These are phyloP conservation scores for Macrotrachela quadricornifera DNA, from an alignment of 1,140 invertebrate genomes.

Conservation along the genomic window DNA sequence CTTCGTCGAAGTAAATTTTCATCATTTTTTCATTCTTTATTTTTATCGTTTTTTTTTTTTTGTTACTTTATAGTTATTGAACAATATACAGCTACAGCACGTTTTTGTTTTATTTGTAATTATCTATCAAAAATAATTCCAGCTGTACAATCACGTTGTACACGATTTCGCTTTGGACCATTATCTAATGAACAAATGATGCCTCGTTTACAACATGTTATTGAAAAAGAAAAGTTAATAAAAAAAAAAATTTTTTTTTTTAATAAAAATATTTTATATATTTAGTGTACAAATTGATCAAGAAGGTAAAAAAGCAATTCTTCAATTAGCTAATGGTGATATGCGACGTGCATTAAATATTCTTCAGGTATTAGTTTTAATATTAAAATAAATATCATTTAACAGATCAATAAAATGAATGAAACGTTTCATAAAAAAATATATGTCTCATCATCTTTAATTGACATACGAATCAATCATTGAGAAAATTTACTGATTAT, in stretches of 20 bases:
- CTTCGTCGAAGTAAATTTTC: constrained; percentile 60
- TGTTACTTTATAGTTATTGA: constrained; percentile 59
- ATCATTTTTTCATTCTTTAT: not conserved
- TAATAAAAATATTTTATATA: constrained; percentile 12
- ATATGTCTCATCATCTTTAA: too few species aligned
- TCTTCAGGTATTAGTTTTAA: constrained; percentile 38
- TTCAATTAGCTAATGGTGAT: constrained; percentile 76
- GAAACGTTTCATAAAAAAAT: too few species aligned
- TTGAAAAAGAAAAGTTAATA: constrained; percentile 57
- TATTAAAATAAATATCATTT: too few species aligned
- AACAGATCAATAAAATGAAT: too few species aligned
- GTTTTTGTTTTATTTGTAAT: constrained; percentile 97
- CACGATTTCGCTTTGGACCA: constrained; percentile 85
- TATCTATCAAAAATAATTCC: constrained; percentile 95
- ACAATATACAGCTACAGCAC: constrained; percentile 89
- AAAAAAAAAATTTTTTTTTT: constrained; percentile 10
- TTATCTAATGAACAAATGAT: constrained; percentile 58
- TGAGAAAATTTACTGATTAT: too few species aligned
- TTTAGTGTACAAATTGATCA: constrained; percentile 58
- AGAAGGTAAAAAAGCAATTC: constrained; percentile 68
- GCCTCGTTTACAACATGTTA: constrained; percentile 63
- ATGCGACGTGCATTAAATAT: constrained; percentile 93
- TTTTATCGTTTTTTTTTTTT: constrained; percentile 10
- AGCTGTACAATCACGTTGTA: constrained; percentile 87
- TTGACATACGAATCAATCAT: too few species aligned